Evolutionary conservation across 2,888 invertebrate species (phyloP), one percentile per base, ranked within the genome.

Genomic region (Pseudanteris insignis): DNA sequence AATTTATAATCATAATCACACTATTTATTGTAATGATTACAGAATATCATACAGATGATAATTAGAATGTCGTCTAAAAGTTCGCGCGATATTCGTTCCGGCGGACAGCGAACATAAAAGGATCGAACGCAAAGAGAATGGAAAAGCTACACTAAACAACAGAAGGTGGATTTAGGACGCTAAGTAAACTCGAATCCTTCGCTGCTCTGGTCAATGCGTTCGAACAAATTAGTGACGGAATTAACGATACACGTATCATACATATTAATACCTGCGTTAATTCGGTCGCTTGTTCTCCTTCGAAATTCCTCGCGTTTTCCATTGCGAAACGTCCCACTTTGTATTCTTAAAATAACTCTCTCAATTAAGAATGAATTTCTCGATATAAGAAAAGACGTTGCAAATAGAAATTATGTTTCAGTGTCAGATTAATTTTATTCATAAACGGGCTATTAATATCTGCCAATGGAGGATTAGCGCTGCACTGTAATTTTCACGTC

Each of bases 1-100:
- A 38, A 51, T 46, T 50, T 51, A 51, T 30, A 48, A 30, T 51
- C 58, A 28, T 44, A 58, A 58, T 58, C 44, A 25, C 3, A 18
- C 33, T 46, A 51, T 50, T 50, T 51, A 51, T 46, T 33, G 26
- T 32, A 44, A 43, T 44, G 47, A 48, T 48, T 48, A 24, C 26
- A 30, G 24, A 50, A 44, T 50, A 58, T 58, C 24, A 44, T 11
- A 28, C 25, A 26, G 51, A 14, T 14, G 29, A 44, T 58, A 58
- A 58, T 58, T 58, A 43, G 32, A 50, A n/a, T n/a, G n/a, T n/a
- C n/a, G n/a, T n/a, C n/a, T n/a, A n/a, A n/a, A 43, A 50, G 28
- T 57, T 44, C 11, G 32, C 43, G 13, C 26, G 21, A 41, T 47
- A 40, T 28, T 25, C 36, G 32, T 43, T 54, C 46, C 46, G 41